Evolutionary conservation across 2,113 vertebrate genomes (phyloP), one percentile per base, ranked within the genome.

Genomic region (Anthoscopus minutus): DNA sequence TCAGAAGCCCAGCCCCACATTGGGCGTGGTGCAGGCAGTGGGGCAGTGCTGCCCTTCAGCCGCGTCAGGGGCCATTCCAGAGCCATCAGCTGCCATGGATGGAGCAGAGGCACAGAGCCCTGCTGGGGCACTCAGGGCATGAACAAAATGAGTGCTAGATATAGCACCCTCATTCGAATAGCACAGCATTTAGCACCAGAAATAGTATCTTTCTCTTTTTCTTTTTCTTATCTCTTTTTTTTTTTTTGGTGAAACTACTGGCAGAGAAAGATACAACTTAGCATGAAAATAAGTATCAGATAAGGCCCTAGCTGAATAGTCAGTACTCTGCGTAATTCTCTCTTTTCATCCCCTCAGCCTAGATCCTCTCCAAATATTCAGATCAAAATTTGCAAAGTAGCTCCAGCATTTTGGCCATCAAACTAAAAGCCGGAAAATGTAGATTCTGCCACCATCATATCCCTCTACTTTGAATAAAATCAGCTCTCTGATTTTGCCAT

Each of bases 281-380:
- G 92, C 95, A 97, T 94, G 94, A 96, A 96, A 97, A 96, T 96
- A 93, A 93, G 88, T 94, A 64, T 92, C 80, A 69, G 90, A 96
- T 95, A 95, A 96, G 94, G 90, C 65, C 48, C 35, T 88, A 67
- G 86, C 90, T 96, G 93, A 97, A 96, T 93, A 96, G 95, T 92
- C 91, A 71, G 79, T 81, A 79, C 80, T 92, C 90, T 92, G 93
- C 92, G 88, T 96, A 97, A 96, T 94, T 94, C 80, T 81, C 66
- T 81, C 95, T 96, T 93, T 95, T 96, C 89, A 96, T 90, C 40
- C 65, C 31, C 50, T 81, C 82, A 93, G 80, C 65, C 72, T 81
- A 95, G 83, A 93, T 93, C 72, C 88, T 83, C 90, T 96, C 88
- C 92, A 95, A 95, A 97, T 94, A 95, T 92, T 96, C 95, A 90